Evolutionary conservation across 2,888 invertebrate genomes (phyloP).

Genomic region (Meandrusa payeni): DNA sequence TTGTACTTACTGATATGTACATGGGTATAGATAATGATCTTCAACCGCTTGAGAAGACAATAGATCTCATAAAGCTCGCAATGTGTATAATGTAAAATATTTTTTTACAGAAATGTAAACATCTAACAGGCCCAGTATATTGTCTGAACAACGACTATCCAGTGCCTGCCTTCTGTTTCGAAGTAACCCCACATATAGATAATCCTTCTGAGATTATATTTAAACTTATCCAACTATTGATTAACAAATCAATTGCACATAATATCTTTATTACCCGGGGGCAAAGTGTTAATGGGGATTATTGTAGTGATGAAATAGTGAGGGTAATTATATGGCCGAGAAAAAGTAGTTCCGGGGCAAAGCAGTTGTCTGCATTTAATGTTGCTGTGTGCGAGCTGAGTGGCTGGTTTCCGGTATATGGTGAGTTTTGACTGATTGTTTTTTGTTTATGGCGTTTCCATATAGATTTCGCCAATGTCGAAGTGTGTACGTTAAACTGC

Average conservation of each 20-base stretch:
- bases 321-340: constrained; percentile 86
- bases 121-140: constrained; percentile 76
- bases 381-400: constrained; percentile 89
- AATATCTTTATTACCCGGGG: constrained; percentile 87
- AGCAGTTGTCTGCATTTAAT: constrained; percentile 81
- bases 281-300: constrained; percentile 34
- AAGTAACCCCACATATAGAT: constrained; percentile 58
- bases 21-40: too few relatives aligned
- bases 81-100: too few relatives aligned
- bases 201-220: constrained; percentile 56
- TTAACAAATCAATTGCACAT: constrained; percentile 84
- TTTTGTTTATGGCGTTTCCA: too few relatives aligned
- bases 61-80: too few relatives aligned
- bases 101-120: constrained; percentile 74
- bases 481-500: too few relatives aligned
- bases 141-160: constrained; percentile 76
- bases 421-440: too few relatives aligned
- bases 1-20: too few relatives aligned
- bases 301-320: constrained; percentile 52
- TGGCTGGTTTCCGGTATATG: constrained; percentile 87
- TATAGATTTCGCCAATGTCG: too few relatives aligned
- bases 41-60: too few relatives aligned
- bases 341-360: constrained; percentile 75
- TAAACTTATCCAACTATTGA: constrained; percentile 78
- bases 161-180: constrained; percentile 86